Evolutionary conservation across 2,888 invertebrate species (phyloP), one percentile per base, ranked within the genome.

Genomic region (Rhagonycha fulva): DNA sequence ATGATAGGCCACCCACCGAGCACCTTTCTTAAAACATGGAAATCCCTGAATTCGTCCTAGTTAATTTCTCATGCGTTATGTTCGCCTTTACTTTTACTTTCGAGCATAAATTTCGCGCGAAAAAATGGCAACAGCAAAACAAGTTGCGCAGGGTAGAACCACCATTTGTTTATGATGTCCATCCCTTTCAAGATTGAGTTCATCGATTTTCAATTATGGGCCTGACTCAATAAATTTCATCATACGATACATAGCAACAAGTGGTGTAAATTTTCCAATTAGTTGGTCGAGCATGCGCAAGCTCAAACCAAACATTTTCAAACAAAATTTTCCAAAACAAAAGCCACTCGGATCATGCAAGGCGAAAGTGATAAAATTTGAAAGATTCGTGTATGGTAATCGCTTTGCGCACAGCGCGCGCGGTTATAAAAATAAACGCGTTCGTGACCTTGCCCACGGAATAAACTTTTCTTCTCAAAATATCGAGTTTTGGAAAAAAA

Each of bases 211-310:
- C 74, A 12, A 70, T 72, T 66, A 9, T 28, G 62, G 14, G 63
- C 47, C 61, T 69, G 69, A 19, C 66, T 14, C 74, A 70, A 72
- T 62, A 32, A 14, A 26, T 60, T 26, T 14, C 19, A 28, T 2
- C 23, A 14, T 63, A 14, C 14, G 5, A 30, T n/a, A 60, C 76
- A 66, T 68, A 76, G 76, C 76, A 76, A 76, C 76, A 76, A 76
- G 76, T 76, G 74, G 76, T 9, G 61, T 47, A 62, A 70, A 3
- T 60, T 32, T 32, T 63, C 23, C 24, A 63, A 63, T 62, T 24
- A 63, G n/a, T 24, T 12, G 63, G 63, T 23, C 24, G n/a, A n/a
- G 24, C 63, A 63, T 63, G 63, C 63, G 63, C 24, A 23, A 32
- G 12, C 2, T n/a, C n/a, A 32, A 32, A n/a, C 32, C 5, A 3